A percentile compares a stretch with the other conserved stretches of the same genome.
Conservation (phyloP, 2,113 vertebrate species). For the Mastomys coucha region DNA sequence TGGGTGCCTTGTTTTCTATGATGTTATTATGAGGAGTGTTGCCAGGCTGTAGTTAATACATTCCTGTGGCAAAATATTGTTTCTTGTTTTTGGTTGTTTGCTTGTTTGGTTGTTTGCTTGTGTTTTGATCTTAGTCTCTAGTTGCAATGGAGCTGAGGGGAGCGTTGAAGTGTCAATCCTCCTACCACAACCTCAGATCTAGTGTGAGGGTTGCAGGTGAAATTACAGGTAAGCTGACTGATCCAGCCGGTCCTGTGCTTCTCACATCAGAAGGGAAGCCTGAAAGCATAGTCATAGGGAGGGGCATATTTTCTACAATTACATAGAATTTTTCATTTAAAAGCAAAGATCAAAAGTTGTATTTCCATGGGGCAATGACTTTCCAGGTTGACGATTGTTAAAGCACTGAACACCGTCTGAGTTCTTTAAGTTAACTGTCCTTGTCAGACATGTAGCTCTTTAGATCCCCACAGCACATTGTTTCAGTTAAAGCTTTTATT, state of each 20-base stretch:
- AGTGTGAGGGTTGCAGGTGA: neutral
- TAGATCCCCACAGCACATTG: conserved; percentile 4
- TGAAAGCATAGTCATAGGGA: neutral
- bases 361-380: too few relatives aligned
- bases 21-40: rapidly evolving
- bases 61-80: neutral
- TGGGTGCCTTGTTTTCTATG: neutral
- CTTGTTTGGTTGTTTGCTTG: neutral
- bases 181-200: neutral
- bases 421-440: neutral
- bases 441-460: neutral
- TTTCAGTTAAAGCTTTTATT: neutral
- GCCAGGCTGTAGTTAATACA: too few relatives aligned
- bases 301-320: neutral
- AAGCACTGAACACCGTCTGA: neutral
- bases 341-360: neutral
- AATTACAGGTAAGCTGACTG: neutral
- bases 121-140: neutral
- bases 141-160: neutral
- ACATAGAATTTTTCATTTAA: neutral
- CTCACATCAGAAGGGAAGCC: neutral
- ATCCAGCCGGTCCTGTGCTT: neutral
- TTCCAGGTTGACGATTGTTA: neutral
- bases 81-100: neutral
- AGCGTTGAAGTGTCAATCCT: neutral